Evolutionary conservation across 2,888 invertebrate genomes (phyloP), one percentile per base, ranked within the genome.

Genomic region (Agonopterix alstromeriana): DNA sequence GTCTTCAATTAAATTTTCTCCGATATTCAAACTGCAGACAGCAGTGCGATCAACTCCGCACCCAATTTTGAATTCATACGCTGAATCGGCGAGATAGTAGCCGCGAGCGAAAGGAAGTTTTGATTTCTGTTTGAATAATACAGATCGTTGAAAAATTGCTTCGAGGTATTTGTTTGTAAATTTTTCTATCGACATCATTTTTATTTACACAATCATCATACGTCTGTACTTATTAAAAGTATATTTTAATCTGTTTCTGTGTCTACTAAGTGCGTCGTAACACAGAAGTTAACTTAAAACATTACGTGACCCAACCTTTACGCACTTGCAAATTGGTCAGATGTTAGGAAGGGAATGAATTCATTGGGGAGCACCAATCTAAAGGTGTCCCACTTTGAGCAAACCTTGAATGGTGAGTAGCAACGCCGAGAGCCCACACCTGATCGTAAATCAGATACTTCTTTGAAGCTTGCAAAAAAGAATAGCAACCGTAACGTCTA

Each of bases 361-460:
- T 67, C 64, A 67, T 69, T 61, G 57, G 61, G 65, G 63, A 66
- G 63, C 64, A 57, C 61, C 65, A 70, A 74, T 76, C 64, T 71
- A 72, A 74, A 74, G 71, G 67, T 73, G 75, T 65, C 67, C 74
- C 71, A 78, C 76, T 80, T 82, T 78, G 75, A 77, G 73, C 74
- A 73, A 78, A 63, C 65, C 65, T 65, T 79, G 77, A 82, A 83
- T 78, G 72, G 67, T 69, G 65, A 73, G 70, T 64, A 70, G 65
- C 65, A 61, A 27, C 27, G 27, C 27, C 27, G 27, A 27, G 61
- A 61, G 62, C 67, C 72, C 70, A 73, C 77, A 78, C 77, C 74
- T 78, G 77, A 70, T 73, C 74, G 67, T 80, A 81, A 80, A 82
- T 81, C 76, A 77, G 77, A 77, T 71, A 74, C 70, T 63, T 65